Base-by-base conservation (phyloP, 2,888 invertebrate genomes). In the Bimastos eiseni region DNA sequence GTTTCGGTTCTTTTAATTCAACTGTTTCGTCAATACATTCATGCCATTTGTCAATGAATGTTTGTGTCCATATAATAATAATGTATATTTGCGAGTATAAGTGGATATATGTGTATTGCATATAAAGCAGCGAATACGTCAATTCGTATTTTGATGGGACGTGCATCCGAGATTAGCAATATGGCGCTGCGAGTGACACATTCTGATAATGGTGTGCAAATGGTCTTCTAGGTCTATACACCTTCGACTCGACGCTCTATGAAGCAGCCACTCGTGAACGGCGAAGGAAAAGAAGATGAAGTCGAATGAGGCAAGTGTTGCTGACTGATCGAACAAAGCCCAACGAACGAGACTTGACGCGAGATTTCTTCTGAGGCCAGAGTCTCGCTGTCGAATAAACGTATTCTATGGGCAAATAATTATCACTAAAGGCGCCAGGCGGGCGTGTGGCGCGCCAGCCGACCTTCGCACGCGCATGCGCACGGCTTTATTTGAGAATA, bases 141-240 rank as follows among this genome's bases (percentile, higher is more conserved):
- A 70, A n/a, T n/a, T 30, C n/a, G 70, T 70, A 8, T 70, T 11
- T n/a, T 70, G 70, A 70, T 70, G 30, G 5, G n/a, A 8, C n/a
- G 30, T 70, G 70, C 70, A 70, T 70, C n/a, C n/a, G 30, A 70
- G n/a, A 70, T 70, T 70, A 70, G 70, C 70, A 70, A 70, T 70
- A 70, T 70, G n/a, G 70, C 30, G 70, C 70, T 70, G 70, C 70
- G 8, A n/a, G 70, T 70, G 70, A 70, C 70, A 70, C 70, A 70
- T 70, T 70, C 70, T 70, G 70, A n/a, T 49, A 70, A 70, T n/a
- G 70, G 30, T 70, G 70, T n/a, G 70, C n/a, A 70, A n/a, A 70
- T n/a, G 70, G 70, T n/a, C 70, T 70, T 8, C 70, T n/a, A 17
- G 8, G 70, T 70, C 70, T n/a, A 70, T n/a, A 70, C 30, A 70